Conservation (phyloP, 1,140 invertebrate genomes). For the Lutraria rhynchaena region DNA sequence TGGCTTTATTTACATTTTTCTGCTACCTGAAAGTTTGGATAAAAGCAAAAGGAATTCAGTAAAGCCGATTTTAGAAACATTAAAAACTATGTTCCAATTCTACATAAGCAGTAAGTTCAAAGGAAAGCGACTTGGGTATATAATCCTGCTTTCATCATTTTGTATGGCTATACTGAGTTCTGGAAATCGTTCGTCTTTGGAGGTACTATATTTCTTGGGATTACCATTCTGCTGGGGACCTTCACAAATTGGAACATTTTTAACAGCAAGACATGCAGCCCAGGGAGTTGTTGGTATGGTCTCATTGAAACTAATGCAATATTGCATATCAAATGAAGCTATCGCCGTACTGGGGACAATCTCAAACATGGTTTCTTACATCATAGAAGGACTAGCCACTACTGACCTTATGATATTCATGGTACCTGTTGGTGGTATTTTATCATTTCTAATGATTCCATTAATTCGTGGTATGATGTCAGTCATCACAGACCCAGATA, state of each 20-base stretch:
- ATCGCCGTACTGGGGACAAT: constrained; percentile 23
- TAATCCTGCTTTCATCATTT: constrained; percentile 20
- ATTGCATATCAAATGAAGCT: constrained; percentile 9
- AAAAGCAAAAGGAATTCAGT: not conserved
- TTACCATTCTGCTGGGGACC: constrained; percentile 42
- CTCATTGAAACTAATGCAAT: constrained; percentile 10
- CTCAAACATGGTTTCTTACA: not conserved
- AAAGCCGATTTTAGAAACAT: not conserved
- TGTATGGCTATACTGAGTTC: not conserved
- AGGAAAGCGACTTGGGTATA: constrained; percentile 21
- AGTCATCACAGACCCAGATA: constrained; percentile 24
- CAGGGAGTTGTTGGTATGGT: constrained; percentile 1
- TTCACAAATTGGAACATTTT: constrained; percentile 20
- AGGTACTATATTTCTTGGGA: constrained; percentile 21
- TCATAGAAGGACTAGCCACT: constrained; percentile 33
- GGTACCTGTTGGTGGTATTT: constrained; percentile 7
- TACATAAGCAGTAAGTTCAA: constrained; percentile 33
- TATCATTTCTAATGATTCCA: constrained; percentile 20
- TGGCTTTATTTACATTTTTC: constrained; percentile 4
- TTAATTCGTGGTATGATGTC: constrained; percentile 33
- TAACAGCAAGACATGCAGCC: not conserved
- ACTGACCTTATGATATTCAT: constrained; percentile 14
- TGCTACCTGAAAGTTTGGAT: constrained; percentile 33
- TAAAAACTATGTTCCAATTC: constrained; percentile 25
- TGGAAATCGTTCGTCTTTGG: constrained; percentile 1